Base-by-base conservation (phyloP, 2,888 invertebrate genomes). In the Lithosia quadra region DNA sequence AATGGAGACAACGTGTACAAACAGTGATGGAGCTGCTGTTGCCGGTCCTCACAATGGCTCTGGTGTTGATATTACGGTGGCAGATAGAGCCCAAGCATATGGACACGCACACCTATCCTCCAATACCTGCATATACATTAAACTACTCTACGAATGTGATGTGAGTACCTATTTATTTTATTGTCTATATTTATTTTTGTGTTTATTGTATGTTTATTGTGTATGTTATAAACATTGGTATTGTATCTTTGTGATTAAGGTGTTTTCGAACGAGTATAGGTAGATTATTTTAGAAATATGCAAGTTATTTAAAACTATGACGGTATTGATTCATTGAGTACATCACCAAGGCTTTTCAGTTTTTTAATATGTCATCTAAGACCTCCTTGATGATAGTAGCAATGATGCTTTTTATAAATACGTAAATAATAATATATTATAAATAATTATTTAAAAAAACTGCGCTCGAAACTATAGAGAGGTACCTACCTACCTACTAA, bases 11-110 rank as follows among this genome's bases (percentile, higher is more conserved):
- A 88, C 96, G 96, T 63, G 75, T 96, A 57, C 97, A 97, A 86
- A 97, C 98, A 0, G 64, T 95, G 0, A 86, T 96, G 53, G 98
- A 98, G 89, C 90, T 98, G 15, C 66, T 97, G 0, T 87, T 97
- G 58, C 97, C 97, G 0, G 96, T 96, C 0, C 72, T 96, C 4
- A 97, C 97, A 73, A 95, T 96, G 74, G 86, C 96, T 0, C 88
- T 98, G 60, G 91, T 98, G 71, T 96, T 98, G 13, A 78, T 97
- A 13, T 95, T 98, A 67, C 95, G 98, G 56, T 95, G 96, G 76
- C 91, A 97, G 73, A 96, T 97, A 0, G 95, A 95, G 69, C 96
- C 97, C 0, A 92, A 94, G 0, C 80, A 84, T 15, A 69, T 71
- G 22, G 79, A 79, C 0, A 77, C 78, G 0, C 75, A 79, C 8